Evolutionary conservation across 2,797 vertebrate genomes (phyloP).

Genomic region (Anas bahamensis): DNA sequence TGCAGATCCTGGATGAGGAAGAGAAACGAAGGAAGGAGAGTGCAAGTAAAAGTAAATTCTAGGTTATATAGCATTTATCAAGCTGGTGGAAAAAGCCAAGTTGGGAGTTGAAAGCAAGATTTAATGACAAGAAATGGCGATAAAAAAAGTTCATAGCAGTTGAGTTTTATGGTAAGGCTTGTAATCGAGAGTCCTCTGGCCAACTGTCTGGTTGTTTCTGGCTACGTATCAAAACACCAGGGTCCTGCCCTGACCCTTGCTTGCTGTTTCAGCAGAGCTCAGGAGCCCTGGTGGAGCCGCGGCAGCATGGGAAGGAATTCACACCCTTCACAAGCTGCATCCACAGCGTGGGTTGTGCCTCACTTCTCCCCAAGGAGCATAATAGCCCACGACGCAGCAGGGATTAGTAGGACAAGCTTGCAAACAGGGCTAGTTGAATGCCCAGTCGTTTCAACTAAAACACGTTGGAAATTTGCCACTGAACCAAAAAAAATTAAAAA

Average conservation of each 20-base stretch:
- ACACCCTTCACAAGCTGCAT: neutral
- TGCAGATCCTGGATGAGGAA: neutral
- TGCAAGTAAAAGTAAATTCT: conserved; percentile 28
- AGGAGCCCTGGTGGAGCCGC: neutral
- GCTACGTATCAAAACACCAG: neutral
- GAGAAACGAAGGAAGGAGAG: neutral
- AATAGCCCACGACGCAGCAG: rapidly evolving
- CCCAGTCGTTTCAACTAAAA: neutral
- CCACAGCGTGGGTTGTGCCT: rapidly evolving
- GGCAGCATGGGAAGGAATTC: neutral
- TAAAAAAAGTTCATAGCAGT: conserved; percentile 19
- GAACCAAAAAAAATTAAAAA: neutral
- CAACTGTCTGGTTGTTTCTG: neutral
- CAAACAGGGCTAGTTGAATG: neutral
- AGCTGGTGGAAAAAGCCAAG: conserved; percentile 31
- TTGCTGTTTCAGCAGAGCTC: neutral
- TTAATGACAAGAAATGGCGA: conserved; percentile 28
- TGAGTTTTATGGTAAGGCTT: conserved; percentile 19
- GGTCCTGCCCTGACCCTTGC: neutral
- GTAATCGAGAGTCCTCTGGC: neutral
- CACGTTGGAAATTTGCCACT: neutral
- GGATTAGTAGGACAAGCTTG: neutral
- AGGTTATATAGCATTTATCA: conserved; percentile 30
- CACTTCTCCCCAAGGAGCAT: neutral
- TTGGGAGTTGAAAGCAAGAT: conserved; percentile 48